These are phyloP conservation scores for Meloidogyne hapla DNA, from an alignment of 1,140 invertebrate genomes.

Conservation along the genomic window DNA sequence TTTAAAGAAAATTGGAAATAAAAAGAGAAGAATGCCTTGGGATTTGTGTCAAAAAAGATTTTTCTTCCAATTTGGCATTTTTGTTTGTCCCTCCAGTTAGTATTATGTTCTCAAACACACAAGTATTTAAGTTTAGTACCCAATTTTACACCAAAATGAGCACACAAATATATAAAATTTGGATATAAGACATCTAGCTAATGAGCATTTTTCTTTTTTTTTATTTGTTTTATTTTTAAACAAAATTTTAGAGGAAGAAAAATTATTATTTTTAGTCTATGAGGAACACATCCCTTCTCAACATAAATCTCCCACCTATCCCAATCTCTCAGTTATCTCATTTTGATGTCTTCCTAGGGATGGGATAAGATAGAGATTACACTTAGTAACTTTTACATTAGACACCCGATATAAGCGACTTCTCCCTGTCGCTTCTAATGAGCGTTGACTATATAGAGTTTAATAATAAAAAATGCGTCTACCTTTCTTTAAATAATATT, in stretches of 20 bases:
- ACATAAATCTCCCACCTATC: neutral
- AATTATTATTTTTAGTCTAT: neutral
- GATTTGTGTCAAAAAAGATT: no score
- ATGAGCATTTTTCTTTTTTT: neutral
- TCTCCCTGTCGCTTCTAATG: neutral
- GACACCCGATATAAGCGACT: neutral
- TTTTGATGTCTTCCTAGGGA: neutral
- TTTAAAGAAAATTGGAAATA: neutral
- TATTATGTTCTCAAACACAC: neutral
- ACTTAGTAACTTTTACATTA: neutral
- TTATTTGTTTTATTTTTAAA: neutral
- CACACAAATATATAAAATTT: neutral
- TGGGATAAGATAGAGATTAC: no score
- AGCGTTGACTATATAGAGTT: neutral
- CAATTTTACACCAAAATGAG: constrained; percentile 1
- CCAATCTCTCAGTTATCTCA: neutral
- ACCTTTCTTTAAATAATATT: neutral
- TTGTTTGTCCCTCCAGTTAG: neutral
- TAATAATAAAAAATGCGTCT: neutral
- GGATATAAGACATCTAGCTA: neutral
- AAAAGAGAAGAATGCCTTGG: neutral
- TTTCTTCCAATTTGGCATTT: neutral
- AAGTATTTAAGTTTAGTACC: no score
- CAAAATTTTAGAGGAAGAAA: neutral
- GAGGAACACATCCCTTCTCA: neutral